Evolutionary conservation across 2,888 invertebrate genomes (phyloP).

Genomic region (Euzophera pinguis): DNA sequence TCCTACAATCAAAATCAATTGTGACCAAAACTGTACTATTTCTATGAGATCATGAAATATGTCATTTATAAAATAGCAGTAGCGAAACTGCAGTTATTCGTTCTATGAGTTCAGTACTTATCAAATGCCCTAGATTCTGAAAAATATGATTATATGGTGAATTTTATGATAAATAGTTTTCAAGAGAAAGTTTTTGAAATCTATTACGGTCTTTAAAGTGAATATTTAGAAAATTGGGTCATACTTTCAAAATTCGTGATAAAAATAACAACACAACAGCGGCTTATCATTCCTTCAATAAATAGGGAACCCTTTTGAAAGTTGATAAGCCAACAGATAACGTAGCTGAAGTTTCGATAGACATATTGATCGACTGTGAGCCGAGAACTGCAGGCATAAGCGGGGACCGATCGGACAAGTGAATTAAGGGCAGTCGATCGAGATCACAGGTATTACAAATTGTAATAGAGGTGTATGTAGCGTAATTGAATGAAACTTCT

Average conservation of each 20-base stretch:
- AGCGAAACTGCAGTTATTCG: not conserved
- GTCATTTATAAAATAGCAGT: not conserved
- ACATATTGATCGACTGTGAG: not conserved
- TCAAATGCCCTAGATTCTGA: slow-evolving; percentile 2
- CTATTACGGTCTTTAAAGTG: no score
- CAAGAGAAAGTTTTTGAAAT: no score
- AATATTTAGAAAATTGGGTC: no score
- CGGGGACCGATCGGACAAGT: not conserved
- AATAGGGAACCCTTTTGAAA: not conserved
- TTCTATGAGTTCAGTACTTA: not conserved
- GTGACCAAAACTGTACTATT: slow-evolving; percentile 33
- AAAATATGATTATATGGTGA: not conserved
- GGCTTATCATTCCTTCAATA: not conserved
- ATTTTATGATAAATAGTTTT: not conserved
- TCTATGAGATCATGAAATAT: slow-evolving; percentile 38
- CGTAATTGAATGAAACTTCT: not conserved
- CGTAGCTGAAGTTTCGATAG: not conserved
- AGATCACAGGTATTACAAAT: not conserved
- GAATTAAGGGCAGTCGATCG: slow-evolving; percentile 12
- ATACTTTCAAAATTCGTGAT: no score
- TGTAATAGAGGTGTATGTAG: not conserved
- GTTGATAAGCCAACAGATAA: slow-evolving; percentile 7
- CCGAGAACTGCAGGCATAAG: not conserved
- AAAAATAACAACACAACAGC: not conserved
- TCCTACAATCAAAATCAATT: slow-evolving; percentile 52